Evolutionary conservation across 2,113 vertebrate genomes (phyloP).

Genomic region (Archilochus colubris): DNA sequence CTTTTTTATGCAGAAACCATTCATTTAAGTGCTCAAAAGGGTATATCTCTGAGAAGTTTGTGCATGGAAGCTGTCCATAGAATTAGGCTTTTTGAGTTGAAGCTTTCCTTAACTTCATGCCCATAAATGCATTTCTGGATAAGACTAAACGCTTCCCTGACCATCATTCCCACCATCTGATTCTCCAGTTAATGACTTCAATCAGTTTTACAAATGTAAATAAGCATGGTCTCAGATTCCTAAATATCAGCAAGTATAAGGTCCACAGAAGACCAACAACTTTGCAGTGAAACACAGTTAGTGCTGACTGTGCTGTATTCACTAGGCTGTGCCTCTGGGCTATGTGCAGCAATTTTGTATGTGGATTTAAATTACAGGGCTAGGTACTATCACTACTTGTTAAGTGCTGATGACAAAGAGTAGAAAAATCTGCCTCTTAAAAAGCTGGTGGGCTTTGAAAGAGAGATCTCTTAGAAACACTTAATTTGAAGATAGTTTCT

Average conservation of each 20-base stretch:
- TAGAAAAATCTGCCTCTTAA: background rate
- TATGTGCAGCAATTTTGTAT: background rate
- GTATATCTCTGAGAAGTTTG: background rate
- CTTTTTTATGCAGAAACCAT: background rate
- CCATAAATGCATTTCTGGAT: background rate
- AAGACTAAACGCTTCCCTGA: background rate
- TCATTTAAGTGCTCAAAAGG: background rate
- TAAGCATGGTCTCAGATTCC: background rate
- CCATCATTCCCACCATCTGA: background rate
- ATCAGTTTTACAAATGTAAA: background rate
- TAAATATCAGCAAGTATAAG: background rate
- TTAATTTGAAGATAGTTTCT: conserved; percentile 9
- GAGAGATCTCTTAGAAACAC: background rate
- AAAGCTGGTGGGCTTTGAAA: background rate
- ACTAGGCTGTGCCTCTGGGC: background rate
- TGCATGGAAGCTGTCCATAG: background rate
- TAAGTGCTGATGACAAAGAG: background rate
- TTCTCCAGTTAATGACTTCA: background rate
- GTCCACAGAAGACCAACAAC: background rate
- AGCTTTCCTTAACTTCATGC: background rate
- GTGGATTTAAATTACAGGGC: background rate
- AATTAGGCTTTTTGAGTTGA: background rate
- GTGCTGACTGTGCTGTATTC: background rate
- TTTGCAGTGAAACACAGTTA: background rate
- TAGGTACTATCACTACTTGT: background rate